Percentiles rank a stretch among this genome's conserved stretches.
phyloP scores from a whole-genome alignment of 1,140 invertebrate species.

The Drosophila melanica region DNA sequence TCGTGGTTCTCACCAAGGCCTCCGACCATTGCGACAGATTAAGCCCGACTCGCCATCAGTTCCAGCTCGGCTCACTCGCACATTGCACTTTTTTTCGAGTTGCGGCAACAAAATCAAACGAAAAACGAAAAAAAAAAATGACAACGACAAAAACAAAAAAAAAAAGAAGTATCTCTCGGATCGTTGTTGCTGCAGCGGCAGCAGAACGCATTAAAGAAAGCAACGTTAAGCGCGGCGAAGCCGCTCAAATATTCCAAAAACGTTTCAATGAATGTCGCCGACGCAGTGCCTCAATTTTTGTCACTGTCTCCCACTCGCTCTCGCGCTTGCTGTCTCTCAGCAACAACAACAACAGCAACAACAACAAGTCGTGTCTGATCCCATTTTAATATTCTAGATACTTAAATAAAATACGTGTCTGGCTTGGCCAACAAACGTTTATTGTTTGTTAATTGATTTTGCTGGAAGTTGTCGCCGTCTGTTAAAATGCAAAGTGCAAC shows the following conservation, averaged over 20 bases:
- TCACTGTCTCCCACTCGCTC: constrained; percentile 29
- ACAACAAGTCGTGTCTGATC: constrained; percentile 75
- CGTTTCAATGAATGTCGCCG: constrained; percentile 80
- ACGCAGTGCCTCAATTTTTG: constrained; percentile 78
- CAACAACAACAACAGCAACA: constrained; percentile 20
- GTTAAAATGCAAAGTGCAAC: constrained; percentile 83
- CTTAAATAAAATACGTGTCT: constrained; percentile 83
- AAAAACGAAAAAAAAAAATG: too few relatives aligned
- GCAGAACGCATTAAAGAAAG: constrained; percentile 58
- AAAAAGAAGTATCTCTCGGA: constrained; percentile 40
- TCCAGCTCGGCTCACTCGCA: constrained; percentile 25
- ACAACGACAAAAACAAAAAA: background rate
- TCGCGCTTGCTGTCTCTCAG: background rate
- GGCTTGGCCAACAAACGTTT: constrained; percentile 82
- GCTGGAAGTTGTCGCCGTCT: constrained; percentile 63
- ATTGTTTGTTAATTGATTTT: constrained; percentile 84
- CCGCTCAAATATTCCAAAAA: constrained; percentile 76
- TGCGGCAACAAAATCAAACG: background rate
- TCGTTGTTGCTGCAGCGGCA: constrained; percentile 30
- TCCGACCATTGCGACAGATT: constrained; percentile 60
- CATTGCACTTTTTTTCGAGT: constrained; percentile 48
- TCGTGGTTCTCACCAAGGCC: constrained; percentile 40
- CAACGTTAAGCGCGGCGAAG: constrained; percentile 37
- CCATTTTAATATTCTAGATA: constrained; percentile 84
- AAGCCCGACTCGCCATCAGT: constrained; percentile 30